Evolutionary conservation across 1,140 invertebrate genomes (phyloP), one percentile per base, ranked within the genome.

Genomic region (Oryctes rhinoceros): DNA sequence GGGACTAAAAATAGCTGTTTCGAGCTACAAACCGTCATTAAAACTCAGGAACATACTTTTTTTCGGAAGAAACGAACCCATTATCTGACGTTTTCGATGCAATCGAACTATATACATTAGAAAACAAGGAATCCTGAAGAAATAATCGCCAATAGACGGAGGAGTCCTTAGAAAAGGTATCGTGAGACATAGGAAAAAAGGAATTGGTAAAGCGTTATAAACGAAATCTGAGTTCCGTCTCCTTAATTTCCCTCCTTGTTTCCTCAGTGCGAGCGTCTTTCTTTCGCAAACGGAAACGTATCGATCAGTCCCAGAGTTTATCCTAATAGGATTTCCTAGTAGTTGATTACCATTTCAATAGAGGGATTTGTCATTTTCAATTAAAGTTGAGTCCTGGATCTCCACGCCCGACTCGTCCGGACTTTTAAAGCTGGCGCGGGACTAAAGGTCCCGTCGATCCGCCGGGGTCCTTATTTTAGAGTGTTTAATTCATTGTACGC

Each of bases 271-370:
- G 30, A 24, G 13, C 75, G 76, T 80, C 80, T 67, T 80, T 80
- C 48, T 80, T 76, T 59, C 75, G 37, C 75, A 62, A 80, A 80
- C 76, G 80, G 76, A 65, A 80, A 53, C 80, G 71, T 80, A 80
- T 80, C 80, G 80, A 80, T 80, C 80, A 80, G 80, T 77, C 80
- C 49, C 80, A 80, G 80, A 88, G 86, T 87, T 87, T 86, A 87
- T 88, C 86, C 86, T 88, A 88, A 88, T 88, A 88, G 87, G 87
- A 88, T 88, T 88, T 86, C 86, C 84, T 88, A 88, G 87, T 88
- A 88, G 86, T 88, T 88, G 87, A 88, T 88, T 88, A 88, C 87
- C 87, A 88, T 88, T 88, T 88, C 85, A 88, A 88, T 88, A 86
- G 86, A 86, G 86, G 87, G 87, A 88, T 88, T 88, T 88, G 87